Percentiles rank a stretch among this genome's conserved stretches.
These are phyloP conservation scores for Dryas iulia DNA, from an alignment of 1,140 invertebrate species.

Conservation along the genomic window DNA sequence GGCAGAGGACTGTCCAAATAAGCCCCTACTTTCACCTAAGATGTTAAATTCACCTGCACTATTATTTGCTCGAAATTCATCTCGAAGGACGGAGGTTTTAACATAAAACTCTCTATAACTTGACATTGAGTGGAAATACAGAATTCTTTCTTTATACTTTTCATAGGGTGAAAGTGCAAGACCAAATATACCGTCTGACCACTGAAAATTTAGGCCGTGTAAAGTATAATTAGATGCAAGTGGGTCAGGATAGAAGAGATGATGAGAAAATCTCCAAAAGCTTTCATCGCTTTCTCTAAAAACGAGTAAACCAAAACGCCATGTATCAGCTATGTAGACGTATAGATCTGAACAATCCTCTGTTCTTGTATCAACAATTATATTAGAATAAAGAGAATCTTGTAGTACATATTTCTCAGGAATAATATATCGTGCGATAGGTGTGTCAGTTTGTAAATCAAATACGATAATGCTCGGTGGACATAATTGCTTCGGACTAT, in stretches of 20 bases:
- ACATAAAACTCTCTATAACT: conserved; percentile 89
- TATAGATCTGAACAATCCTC: conserved; percentile 84
- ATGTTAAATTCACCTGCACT: conserved; percentile 82
- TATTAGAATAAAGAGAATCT: conserved; percentile 88
- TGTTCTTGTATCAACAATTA: conserved; percentile 84
- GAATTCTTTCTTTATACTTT: conserved; percentile 79
- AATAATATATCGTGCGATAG: conserved; percentile 83
- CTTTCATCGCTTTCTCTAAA: conserved; percentile 84
- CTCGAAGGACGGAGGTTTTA: conserved; percentile 82
- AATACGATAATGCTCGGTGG: conserved; percentile 88
- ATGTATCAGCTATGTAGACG: conserved; percentile 88
- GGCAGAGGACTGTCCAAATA: conserved; percentile 85
- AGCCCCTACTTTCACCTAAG: conserved; percentile 83
- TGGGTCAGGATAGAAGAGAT: conserved; percentile 89
- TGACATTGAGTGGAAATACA: conserved; percentile 91
- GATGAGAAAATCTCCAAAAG: conserved; percentile 88
- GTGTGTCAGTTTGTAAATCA: conserved; percentile 83
- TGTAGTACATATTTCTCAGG: conserved; percentile 85
- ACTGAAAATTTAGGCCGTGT: conserved; percentile 88
- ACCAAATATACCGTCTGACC: conserved; percentile 91
- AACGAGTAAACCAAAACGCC: conserved; percentile 86
- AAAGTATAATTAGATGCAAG: conserved; percentile 85
- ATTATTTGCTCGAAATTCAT: conserved; percentile 80
- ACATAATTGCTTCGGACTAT: conserved; percentile 84
- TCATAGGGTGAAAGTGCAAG: conserved; percentile 84